Evolutionary conservation across 2,113 vertebrate species (phyloP), one percentile per base, ranked within the genome.

Genomic region (Otocyon megalotis): DNA sequence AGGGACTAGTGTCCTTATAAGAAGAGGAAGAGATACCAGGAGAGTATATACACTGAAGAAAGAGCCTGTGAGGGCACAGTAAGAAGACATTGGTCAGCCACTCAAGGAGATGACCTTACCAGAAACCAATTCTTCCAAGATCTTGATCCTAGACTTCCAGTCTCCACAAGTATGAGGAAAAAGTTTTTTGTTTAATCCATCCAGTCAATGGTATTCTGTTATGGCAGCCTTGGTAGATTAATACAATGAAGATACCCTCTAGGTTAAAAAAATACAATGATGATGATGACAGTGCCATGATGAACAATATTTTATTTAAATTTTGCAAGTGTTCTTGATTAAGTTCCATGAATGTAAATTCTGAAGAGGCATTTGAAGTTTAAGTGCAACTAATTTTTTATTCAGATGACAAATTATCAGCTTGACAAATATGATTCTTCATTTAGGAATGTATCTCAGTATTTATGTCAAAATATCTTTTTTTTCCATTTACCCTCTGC

Each of bases 381-480:
- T 50, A 89, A 71, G 65, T 79, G 8, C 43, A 87, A 69, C 87
- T 43, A 58, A 35, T 71, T 9, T 71, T 72, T 63, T 88, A 58
- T 84, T 94, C 14, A 88, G 32, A 79, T 96, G 35, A 83, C 3
- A 80, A 91, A 91, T 77, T 16, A 71, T 35, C n/a, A 54, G 54
- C 10, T 48, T 71, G 1, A 82, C 28, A 67, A 69, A 82, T 87
- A 76, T 16, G 48, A 48, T 26, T 63, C 35, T 74, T 80, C 19
- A 53, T 30, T 84, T 48, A 79, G n/a, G 3, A 84, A n/a, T 1
- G 65, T 72, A 72, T 80, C 6, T 69, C 14, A 88, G 2, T 5
- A 56, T 93, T 84, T 79, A 63, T 83, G 65, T n/a, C 0, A 86
- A 24, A 48, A 43, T 79, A 6, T 50, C 50, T n/a, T 54, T 11